Percentiles rank a stretch among this genome's conserved stretches.
These are phyloP conservation scores for Sarcophilus harrisii DNA, from an alignment of 2,797 vertebrate genomes.

Conservation along the genomic window DNA sequence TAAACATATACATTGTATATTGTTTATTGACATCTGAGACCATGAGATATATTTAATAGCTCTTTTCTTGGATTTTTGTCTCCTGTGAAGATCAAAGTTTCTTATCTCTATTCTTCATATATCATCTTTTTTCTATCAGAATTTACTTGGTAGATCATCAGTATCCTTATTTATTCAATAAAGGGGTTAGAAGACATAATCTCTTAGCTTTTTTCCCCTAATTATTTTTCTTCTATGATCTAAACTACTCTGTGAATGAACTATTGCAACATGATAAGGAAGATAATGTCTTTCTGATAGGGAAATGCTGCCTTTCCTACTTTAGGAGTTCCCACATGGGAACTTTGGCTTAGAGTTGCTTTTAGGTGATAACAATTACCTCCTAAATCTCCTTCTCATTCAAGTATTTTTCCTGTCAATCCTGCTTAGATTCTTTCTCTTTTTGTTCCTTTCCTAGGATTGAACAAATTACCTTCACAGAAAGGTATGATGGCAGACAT, in stretches of 20 bases:
- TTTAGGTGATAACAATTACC: neutral
- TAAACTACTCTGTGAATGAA: neutral
- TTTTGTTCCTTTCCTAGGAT: conserved; percentile 72
- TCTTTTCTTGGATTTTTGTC: neutral
- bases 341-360: neutral
- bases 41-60: neutral
- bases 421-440: neutral
- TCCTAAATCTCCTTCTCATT: neutral
- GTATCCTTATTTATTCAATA: neutral
- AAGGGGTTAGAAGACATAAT: neutral
- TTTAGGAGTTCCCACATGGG: neutral
- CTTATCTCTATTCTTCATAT: neutral
- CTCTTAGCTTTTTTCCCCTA: neutral
- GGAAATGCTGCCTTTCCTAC: neutral
- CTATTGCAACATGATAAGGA: neutral
- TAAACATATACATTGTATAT: neutral
- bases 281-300: neutral
- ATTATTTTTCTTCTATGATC: neutral
- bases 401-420: neutral
- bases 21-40: neutral
- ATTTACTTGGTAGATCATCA: neutral
- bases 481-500: conserved; percentile 81
- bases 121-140: neutral
- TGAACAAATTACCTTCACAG: conserved; percentile 77
- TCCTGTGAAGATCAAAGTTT: neutral